Evolutionary conservation across 2,888 invertebrate genomes (phyloP).

Genomic region (Drosophila neonasuta): DNA sequence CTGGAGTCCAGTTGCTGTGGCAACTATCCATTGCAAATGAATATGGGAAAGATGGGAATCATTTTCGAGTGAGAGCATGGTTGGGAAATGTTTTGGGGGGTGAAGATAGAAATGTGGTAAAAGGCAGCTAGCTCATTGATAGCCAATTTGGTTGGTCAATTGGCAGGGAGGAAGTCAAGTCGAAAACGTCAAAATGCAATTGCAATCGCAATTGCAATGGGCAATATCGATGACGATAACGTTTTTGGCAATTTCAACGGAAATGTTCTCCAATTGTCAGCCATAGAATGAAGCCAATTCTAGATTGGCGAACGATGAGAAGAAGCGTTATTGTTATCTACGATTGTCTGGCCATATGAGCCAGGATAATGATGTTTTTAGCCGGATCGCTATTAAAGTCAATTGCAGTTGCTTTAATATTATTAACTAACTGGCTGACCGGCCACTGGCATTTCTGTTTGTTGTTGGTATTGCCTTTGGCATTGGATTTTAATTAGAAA

Average conservation of each 20-base stretch:
- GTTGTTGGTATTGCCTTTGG: constrained; percentile 21
- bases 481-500: constrained; percentile 70
- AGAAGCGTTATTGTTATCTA: constrained; percentile 10
- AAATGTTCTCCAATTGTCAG: constrained; percentile 57
- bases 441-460: constrained; percentile 13
- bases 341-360: constrained; percentile 6
- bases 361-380: constrained; percentile 18
- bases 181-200: constrained; percentile 46
- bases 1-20: background rate
- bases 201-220: constrained; percentile 48
- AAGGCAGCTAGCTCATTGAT: constrained; percentile 57
- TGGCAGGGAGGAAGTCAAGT: constrained; percentile 54
- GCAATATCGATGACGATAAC: constrained; percentile 37
- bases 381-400: constrained; percentile 48
- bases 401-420: constrained; percentile 48
- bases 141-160: constrained; percentile 69
- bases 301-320: background rate
- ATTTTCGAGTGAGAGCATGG: background rate
- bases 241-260: constrained; percentile 33
- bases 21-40: background rate
- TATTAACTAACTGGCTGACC: constrained; percentile 40
- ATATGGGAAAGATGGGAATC: background rate
- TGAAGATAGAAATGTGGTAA: constrained; percentile 14
- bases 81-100: constrained; percentile 27
- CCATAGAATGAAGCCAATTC: constrained; percentile 2